These are phyloP conservation scores for Sinosuthora webbiana DNA, from an alignment of 2,113 vertebrate genomes.

Conservation along the genomic window DNA sequence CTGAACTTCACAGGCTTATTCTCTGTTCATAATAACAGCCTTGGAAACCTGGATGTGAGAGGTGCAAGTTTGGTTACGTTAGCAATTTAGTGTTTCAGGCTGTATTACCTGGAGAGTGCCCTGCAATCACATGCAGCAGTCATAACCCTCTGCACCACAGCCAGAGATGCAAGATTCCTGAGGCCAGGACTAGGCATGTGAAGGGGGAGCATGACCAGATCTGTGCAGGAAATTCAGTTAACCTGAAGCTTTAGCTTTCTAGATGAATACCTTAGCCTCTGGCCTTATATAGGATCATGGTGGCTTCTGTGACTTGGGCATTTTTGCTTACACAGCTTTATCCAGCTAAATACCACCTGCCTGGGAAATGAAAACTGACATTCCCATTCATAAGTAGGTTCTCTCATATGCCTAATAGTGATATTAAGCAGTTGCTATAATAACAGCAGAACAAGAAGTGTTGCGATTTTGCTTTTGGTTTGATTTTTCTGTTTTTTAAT, in stretches of 20 bases:
- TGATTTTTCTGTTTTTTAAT: background rate
- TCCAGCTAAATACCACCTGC: background rate
- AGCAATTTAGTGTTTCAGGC: background rate
- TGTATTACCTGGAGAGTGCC: background rate
- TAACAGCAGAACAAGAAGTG: background rate
- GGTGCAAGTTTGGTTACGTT: background rate
- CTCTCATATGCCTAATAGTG: background rate
- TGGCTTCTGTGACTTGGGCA: background rate
- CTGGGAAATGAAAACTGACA: background rate
- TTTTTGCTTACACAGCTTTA: background rate
- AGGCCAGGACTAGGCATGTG: accelerated
- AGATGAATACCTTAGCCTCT: background rate
- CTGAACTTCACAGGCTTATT: background rate
- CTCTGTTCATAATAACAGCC: background rate
- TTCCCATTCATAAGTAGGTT: background rate
- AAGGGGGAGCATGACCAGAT: background rate
- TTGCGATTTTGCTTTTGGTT: background rate
- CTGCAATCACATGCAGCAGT: background rate
- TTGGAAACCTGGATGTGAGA: background rate
- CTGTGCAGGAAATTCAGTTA: background rate
- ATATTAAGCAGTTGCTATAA: background rate
- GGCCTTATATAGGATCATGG: background rate
- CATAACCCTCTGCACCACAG: background rate
- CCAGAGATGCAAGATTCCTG: background rate
- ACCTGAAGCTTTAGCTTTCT: background rate